Evolutionary conservation across 2,797 vertebrate species (phyloP).

Genomic region (Premnoplex brunnescens): DNA sequence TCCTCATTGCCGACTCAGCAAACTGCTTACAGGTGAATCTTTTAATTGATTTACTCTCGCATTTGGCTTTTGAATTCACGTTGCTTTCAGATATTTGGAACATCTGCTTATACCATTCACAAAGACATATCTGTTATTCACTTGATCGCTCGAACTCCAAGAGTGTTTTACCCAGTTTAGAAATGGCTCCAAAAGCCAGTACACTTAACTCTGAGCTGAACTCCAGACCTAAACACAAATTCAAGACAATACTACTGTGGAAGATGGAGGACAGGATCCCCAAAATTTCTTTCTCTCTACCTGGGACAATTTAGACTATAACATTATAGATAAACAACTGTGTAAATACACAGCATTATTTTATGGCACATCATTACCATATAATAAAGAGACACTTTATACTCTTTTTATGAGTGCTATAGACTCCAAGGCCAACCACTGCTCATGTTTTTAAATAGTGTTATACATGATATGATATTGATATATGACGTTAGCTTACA

Average conservation of each 20-base stretch:
- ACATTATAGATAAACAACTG: background rate
- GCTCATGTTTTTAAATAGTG: background rate
- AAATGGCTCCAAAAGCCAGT: background rate
- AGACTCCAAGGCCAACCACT: background rate
- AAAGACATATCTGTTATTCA: background rate
- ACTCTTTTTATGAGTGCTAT: background rate
- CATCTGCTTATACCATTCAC: background rate
- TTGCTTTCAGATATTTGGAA: background rate
- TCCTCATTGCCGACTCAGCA: slow-evolving; percentile 28
- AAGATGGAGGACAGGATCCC: background rate
- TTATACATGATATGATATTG: background rate
- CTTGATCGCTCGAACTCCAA: background rate
- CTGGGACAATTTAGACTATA: background rate
- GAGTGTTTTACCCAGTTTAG: background rate
- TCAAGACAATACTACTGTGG: background rate
- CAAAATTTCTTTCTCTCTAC: background rate
- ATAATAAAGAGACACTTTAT: background rate
- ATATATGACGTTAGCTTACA: background rate
- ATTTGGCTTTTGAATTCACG: slow-evolving; percentile 33
- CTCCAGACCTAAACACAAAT: background rate
- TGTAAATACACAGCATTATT: background rate
- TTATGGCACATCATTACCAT: background rate
- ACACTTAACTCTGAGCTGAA: background rate
- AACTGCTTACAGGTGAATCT: slow-evolving; percentile 26
- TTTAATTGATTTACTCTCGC: slow-evolving; percentile 15